Conservation (phyloP, 2,797 vertebrate species). For the Trachurus trachurus region DNA sequence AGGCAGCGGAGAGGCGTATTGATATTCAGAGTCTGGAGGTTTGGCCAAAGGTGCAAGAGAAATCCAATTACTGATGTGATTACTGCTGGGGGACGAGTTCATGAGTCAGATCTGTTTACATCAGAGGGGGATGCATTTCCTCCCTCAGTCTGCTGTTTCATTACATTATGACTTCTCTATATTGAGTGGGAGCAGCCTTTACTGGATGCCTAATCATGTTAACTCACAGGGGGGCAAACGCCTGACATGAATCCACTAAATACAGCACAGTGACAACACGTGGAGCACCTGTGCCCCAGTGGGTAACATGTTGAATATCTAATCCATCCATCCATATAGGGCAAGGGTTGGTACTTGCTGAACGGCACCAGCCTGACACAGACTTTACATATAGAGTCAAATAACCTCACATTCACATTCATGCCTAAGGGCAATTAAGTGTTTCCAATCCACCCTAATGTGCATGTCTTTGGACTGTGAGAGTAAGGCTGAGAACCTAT, state of each 20-base stretch:
- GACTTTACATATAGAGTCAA: no score
- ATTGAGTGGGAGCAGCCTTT: constrained; percentile 67
- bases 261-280: constrained; percentile 11
- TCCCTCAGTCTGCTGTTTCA: constrained; percentile 59
- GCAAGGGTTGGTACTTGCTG: no score
- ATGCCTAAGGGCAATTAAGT: no score
- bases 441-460: no score
- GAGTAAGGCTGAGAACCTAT: no score
- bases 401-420: no score
- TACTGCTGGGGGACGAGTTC: constrained; percentile 65
- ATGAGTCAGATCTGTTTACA: constrained; percentile 75
- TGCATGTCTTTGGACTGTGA: no score
- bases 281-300: background rate
- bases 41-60: constrained; percentile 67
- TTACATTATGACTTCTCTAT: constrained; percentile 70
- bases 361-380: no score
- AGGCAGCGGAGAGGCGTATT: constrained; percentile 21
- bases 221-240: constrained; percentile 45
- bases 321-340: no score
- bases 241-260: constrained; percentile 52
- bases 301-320: background rate
- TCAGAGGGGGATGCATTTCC: constrained; percentile 63
- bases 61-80: constrained; percentile 75
- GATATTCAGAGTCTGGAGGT: constrained; percentile 40
- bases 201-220: constrained; percentile 58